Conservation (phyloP, 2,113 vertebrate genomes). For the Anolis sagrei region DNA sequence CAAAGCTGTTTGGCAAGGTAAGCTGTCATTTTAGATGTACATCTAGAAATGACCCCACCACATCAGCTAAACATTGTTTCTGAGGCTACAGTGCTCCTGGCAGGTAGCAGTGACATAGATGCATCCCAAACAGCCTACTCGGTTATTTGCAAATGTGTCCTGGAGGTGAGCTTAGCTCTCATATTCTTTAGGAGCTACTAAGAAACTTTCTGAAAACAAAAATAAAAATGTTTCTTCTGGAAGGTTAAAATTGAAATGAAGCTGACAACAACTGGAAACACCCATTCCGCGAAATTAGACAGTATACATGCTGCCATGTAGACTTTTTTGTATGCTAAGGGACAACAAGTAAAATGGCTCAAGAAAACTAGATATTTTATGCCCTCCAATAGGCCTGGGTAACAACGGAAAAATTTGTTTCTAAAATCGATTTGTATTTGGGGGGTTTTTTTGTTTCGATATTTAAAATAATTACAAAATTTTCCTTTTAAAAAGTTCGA, state of each 20-base stretch:
- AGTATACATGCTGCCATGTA: neutral
- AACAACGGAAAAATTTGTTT: too few relatives aligned
- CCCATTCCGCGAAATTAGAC: constrained; percentile 17
- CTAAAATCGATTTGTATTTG: too few relatives aligned
- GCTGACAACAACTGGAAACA: neutral
- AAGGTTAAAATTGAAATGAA: neutral
- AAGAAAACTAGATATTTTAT: constrained; percentile 33
- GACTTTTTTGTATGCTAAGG: neutral
- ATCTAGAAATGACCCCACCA: neutral
- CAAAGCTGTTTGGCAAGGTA: constrained; percentile 12
- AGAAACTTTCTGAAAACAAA: constrained; percentile 18
- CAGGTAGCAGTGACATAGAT: constrained; percentile 15
- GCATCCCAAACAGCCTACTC: neutral
- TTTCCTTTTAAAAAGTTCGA: too few relatives aligned
- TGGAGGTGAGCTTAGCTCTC: constrained; percentile 21
- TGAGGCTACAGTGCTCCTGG: neutral
- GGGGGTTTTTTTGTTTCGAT: too few relatives aligned
- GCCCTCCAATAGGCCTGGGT: too few relatives aligned
- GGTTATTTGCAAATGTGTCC: neutral
- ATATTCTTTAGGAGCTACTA: constrained; percentile 32
- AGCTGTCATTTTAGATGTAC: constrained; percentile 7
- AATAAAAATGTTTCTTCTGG: neutral
- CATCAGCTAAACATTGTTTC: constrained; percentile 1
- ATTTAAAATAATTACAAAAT: too few relatives aligned
- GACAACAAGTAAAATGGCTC: constrained; percentile 26